A percentile compares a stretch with the other conserved stretches of the same genome.
These are phyloP conservation scores for Trigoniulus corallinus DNA, from an alignment of 1,140 invertebrate genomes.

Conservation along the genomic window DNA sequence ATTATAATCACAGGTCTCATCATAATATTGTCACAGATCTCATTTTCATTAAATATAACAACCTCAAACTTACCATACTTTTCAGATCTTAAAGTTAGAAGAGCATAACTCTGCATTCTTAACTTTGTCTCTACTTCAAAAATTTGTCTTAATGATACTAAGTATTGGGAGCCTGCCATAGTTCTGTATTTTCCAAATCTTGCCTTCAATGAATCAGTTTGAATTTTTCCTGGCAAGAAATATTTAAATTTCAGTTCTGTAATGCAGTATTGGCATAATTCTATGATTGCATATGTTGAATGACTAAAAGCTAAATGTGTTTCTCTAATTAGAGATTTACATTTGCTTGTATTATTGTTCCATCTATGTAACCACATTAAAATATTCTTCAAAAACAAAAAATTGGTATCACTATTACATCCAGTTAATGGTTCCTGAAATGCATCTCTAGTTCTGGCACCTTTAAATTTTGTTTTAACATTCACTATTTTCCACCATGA, in stretches of 20 bases:
- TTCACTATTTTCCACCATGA: slow-evolving; percentile 11
- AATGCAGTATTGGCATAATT: neutral
- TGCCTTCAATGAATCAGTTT: neutral
- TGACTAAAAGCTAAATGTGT: neutral
- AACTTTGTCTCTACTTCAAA: neutral
- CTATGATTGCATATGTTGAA: neutral
- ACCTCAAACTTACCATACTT: neutral
- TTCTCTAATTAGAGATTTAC: neutral
- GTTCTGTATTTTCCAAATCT: neutral
- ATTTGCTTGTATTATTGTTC: slow-evolving; percentile 1
- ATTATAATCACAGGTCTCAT: neutral
- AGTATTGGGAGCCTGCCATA: neutral
- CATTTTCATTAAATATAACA: neutral
- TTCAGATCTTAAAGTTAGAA: neutral
- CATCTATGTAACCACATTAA: slow-evolving; percentile 10
- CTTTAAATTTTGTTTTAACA: slow-evolving; percentile 10
- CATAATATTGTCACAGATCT: neutral
- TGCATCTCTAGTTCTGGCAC: neutral
- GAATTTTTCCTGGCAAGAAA: neutral
- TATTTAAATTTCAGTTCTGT: neutral
- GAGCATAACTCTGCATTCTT: neutral
- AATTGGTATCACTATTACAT: slow-evolving; percentile 5
- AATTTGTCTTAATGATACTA: neutral
- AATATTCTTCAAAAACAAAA: slow-evolving; percentile 6
- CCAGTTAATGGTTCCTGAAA: slow-evolving; percentile 8